Conservation (phyloP, 2,888 invertebrate species). For the Eumerus sabulonum region DNA sequence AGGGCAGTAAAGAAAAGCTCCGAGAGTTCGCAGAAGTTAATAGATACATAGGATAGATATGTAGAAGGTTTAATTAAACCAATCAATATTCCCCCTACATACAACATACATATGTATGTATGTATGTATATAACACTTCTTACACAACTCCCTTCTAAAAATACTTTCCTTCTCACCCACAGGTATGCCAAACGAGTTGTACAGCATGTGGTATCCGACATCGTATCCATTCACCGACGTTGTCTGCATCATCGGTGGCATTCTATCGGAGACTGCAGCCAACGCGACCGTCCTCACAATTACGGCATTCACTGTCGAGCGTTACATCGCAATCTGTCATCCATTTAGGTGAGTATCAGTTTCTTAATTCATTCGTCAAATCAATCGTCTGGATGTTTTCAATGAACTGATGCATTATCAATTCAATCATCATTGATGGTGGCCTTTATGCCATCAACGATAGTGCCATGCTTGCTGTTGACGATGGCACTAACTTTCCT, state of each 20-base stretch:
- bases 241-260: slow-evolving; percentile 86
- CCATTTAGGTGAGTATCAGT: slow-evolving; percentile 82
- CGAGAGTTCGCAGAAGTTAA: too few species aligned
- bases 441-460: not conserved
- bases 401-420: not conserved
- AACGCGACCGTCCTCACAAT: slow-evolving; percentile 92
- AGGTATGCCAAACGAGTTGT: slow-evolving; percentile 90
- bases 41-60: too few species aligned
- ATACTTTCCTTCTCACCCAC: slow-evolving; percentile 11
- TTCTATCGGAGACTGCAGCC: slow-evolving; percentile 91
- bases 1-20: too few species aligned
- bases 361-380: slow-evolving; percentile 1
- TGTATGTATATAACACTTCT: too few species aligned
- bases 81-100: slow-evolving; percentile 7
- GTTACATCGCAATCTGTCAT: slow-evolving; percentile 92
- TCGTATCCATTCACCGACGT: slow-evolving; percentile 88
- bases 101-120: too few species aligned
- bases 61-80: slow-evolving; percentile 56
- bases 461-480: slow-evolving; percentile 6
- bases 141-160: too few species aligned
- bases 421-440: too few species aligned
- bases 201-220: slow-evolving; percentile 86
- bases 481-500: slow-evolving; percentile 34
- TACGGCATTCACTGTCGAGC: slow-evolving; percentile 92
- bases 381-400: not conserved